Conservation (phyloP, 2,797 vertebrate genomes). For the Babyrousa celebensis region DNA sequence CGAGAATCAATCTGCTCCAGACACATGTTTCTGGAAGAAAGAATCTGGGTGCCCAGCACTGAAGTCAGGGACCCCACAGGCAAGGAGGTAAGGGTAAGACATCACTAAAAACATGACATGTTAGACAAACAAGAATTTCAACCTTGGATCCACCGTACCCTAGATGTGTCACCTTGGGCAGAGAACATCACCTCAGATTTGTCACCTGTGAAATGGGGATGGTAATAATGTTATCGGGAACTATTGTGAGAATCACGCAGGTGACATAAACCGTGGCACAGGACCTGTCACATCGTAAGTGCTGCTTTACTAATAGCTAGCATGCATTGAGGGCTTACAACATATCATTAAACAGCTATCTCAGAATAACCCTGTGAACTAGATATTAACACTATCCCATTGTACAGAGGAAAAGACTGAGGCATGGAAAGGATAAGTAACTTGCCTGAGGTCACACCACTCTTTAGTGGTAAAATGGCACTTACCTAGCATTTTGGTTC, state of each 20-base stretch:
- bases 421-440: background rate
- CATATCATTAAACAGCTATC: background rate
- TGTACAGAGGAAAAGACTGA: conserved; percentile 42
- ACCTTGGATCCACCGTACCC: background rate
- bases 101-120: background rate
- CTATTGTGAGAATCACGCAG: background rate
- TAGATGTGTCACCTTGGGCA: background rate
- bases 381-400: background rate
- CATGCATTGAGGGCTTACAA: background rate
- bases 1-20: background rate
- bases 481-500: background rate
- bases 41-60: background rate
- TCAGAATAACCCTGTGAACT: background rate
- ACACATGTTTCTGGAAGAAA: background rate
- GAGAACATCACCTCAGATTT: background rate
- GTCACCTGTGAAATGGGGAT: background rate
- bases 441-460: background rate
- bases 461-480: background rate
- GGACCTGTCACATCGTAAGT: background rate
- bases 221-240: background rate
- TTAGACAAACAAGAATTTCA: background rate
- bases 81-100: background rate
- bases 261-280: background rate
- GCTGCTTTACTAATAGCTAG: background rate
- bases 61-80: background rate